These are phyloP conservation scores for Euura saliciscinereae DNA, from an alignment of 1,140 invertebrate genomes.

Conservation along the genomic window DNA sequence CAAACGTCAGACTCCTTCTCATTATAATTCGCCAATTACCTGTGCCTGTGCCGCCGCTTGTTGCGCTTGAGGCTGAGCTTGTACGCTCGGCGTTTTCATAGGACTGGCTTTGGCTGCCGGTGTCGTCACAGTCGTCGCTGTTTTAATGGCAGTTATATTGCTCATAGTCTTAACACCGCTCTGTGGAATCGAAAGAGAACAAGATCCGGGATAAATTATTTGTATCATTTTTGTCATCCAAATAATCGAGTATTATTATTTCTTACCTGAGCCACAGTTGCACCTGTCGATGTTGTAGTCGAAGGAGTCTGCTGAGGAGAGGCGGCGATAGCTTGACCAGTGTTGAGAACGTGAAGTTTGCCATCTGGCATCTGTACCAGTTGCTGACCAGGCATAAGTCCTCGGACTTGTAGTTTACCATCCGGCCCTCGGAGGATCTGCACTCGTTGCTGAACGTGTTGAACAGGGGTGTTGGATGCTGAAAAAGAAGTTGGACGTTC, in stretches of 20 bases:
- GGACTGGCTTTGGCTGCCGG: conserved; percentile 14
- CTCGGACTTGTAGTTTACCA: conserved; percentile 90
- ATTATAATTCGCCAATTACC: conserved; percentile 19
- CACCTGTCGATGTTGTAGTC: conserved; percentile 27
- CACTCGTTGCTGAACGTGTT: conserved; percentile 73
- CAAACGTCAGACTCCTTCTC: too few relatives aligned
- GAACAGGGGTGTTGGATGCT: conserved; percentile 36
- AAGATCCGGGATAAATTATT: conserved; percentile 11
- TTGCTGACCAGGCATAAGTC: conserved; percentile 92
- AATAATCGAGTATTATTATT: too few relatives aligned
- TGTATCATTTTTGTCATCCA: too few relatives aligned
- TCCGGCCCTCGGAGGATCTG: conserved; percentile 90
- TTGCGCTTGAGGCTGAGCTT: conserved; percentile 18
- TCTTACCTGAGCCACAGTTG: conserved; percentile 26
- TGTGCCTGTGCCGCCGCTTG: conserved; percentile 32
- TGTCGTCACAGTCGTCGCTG: background rate
- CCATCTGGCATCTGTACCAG: conserved; percentile 92
- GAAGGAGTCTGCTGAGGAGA: conserved; percentile 31
- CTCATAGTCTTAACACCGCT: background rate
- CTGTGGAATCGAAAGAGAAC: conserved; percentile 1
- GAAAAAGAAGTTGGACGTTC: conserved; percentile 14
- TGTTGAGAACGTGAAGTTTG: conserved; percentile 85
- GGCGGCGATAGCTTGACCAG: conserved; percentile 51
- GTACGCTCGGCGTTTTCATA: background rate
- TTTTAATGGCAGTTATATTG: background rate